These are phyloP conservation scores for Cotesia chilonis DNA, from an alignment of 1,140 invertebrate species.

Conservation along the genomic window DNA sequence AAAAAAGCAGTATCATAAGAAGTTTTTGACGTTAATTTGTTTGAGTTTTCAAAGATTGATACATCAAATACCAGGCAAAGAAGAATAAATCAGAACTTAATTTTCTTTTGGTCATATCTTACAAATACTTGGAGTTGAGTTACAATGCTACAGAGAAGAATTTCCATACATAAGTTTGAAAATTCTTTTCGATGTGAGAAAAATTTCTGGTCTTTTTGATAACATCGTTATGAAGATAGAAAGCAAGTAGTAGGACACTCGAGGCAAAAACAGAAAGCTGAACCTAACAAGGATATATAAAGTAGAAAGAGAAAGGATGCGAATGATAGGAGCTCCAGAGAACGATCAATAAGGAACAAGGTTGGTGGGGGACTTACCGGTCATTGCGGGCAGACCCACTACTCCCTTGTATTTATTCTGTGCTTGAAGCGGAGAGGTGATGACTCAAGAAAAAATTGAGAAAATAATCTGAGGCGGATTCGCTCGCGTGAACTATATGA, in stretches of 20 bases:
- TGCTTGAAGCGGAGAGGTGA: slow-evolving; percentile 58
- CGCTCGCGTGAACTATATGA: slow-evolving; percentile 16
- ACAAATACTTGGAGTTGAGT: too few relatives aligned
- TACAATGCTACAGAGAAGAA: neutral
- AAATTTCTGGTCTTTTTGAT: neutral
- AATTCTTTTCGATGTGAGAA: too few relatives aligned
- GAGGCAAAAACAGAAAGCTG: slow-evolving; percentile 40
- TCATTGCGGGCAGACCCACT: slow-evolving; percentile 57
- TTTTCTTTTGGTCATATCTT: too few relatives aligned
- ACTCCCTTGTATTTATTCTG: slow-evolving; percentile 21
- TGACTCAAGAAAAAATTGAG: slow-evolving; percentile 64
- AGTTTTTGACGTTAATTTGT: too few relatives aligned
- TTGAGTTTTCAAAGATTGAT: too few relatives aligned
- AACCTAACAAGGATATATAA: slow-evolving; percentile 64
- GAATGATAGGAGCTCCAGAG: slow-evolving; percentile 55
- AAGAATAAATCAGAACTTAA: too few relatives aligned
- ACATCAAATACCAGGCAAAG: too few relatives aligned
- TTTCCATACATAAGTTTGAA: too few relatives aligned
- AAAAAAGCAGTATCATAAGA: too few relatives aligned
- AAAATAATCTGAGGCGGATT: slow-evolving; percentile 64
- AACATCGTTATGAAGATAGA: neutral
- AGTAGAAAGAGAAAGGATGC: slow-evolving; percentile 64
- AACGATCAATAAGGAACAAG: slow-evolving; percentile 67
- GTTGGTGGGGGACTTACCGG: slow-evolving; percentile 61
- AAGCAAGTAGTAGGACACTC: neutral